A percentile compares a stretch with the other conserved stretches of the same genome.
These are phyloP conservation scores for Anguilla megastoma DNA, from an alignment of 2,797 vertebrate species.

Conservation along the genomic window DNA sequence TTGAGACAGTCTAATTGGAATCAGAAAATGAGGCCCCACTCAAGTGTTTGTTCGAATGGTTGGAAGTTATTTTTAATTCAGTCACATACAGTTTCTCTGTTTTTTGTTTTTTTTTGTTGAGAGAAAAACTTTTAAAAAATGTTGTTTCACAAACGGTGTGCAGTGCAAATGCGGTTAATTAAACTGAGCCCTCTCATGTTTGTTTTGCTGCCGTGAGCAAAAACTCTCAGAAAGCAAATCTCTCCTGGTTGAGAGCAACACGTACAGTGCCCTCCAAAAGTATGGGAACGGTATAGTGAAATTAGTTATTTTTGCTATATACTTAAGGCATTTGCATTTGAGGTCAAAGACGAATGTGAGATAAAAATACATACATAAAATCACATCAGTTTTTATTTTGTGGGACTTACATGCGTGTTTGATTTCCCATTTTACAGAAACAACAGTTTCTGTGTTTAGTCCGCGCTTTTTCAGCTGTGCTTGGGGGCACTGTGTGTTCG, in stretches of 20 bases:
- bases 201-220: neutral
- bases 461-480: too few species aligned
- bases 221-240: conserved; percentile 1
- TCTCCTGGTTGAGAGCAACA: neutral
- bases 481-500: too few species aligned
- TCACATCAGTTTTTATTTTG: too few species aligned
- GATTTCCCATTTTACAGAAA: too few species aligned
- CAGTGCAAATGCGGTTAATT: neutral
- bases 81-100: too few species aligned
- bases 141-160: neutral
- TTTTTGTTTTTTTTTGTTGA: neutral
- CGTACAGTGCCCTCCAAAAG: neutral
- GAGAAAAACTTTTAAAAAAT: neutral
- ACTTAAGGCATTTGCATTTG: too few species aligned
- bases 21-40: neutral
- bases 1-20: conserved; percentile 8
- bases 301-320: too few species aligned
- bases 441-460: too few species aligned
- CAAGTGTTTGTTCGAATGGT: neutral
- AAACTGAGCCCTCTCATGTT: neutral
- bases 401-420: too few species aligned
- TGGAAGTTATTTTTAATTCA: neutral
- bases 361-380: too few species aligned
- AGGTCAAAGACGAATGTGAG: too few species aligned
- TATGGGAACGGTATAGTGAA: neutral